Base-by-base conservation (phyloP, 2,888 invertebrate genomes). In the Andrena dorsata region DNA sequence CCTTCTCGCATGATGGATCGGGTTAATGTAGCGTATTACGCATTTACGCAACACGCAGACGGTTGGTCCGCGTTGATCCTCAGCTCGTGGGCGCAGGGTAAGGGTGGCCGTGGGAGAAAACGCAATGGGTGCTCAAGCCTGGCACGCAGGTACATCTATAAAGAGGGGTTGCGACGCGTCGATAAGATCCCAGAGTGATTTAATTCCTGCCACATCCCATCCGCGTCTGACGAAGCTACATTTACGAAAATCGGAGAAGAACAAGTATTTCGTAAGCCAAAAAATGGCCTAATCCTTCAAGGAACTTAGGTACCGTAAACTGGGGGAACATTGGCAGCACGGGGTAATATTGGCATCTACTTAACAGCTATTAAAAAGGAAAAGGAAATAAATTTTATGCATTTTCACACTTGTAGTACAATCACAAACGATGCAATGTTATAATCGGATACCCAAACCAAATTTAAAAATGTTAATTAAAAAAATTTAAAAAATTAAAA, bases 11-110 rank as follows among this genome's bases (percentile, higher is more conserved):
- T 90, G 90, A 90, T 90, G 88, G 90, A 90, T 90, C 88, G 90
- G 91, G 89, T 89, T 91, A 92, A 92, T 90, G 91, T 91, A 91
- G 87, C 91, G 91, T 90, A 84, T 84, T 86, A 86, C 86, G 89
- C 86, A 86, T 91, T 88, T 91, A 90, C 88, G 88, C 87, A 86
- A 82, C 80, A 74, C 87, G 85, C 86, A 87, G 87, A 86, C 86
- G 82, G 86, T 85, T 87, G 86, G 90, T 85, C 89, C 88, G 70
- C 85, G 88, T 82, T 91, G 91, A 91, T 91, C 91, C 91, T 90
- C 86, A 87, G 87, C 89, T 88, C 86, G 81, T 82, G 69, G 83
- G 80, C 71, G 70, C 51, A 32, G 81, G 71, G 82, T 80, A 86
- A 89, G 90, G 89, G 89, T 84, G 88, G 88, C 86, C 91, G 91